These are phyloP conservation scores for Cheilosia soror DNA, from an alignment of 2,888 invertebrate genomes.

Conservation along the genomic window DNA sequence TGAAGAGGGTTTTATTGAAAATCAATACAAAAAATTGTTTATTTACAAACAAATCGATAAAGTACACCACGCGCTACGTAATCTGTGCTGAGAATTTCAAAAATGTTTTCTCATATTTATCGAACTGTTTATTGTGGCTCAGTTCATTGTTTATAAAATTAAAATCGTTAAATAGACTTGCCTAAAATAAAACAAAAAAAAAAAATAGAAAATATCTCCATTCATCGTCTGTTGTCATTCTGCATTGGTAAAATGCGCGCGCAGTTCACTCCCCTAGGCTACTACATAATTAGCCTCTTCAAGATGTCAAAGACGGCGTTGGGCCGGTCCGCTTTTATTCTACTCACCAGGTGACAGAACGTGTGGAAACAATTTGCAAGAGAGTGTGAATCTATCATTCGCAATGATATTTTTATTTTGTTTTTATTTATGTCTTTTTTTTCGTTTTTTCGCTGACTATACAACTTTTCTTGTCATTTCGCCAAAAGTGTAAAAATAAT, in stretches of 20 bases:
- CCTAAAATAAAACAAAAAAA: conserved; percentile 32
- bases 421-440: conserved; percentile 17
- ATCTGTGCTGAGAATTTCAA: background rate
- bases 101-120: background rate
- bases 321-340: conserved; percentile 15
- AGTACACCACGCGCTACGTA: background rate
- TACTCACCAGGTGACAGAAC: conserved; percentile 50
- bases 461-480: conserved; percentile 55
- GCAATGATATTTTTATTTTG: conserved; percentile 9
- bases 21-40: conserved; percentile 32
- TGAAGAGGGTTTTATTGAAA: conserved; percentile 27
- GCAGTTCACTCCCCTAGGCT: conserved; percentile 25
- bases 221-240: conserved; percentile 21
- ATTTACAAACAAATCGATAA: conserved; percentile 42
- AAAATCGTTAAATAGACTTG: background rate
- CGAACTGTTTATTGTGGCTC: background rate
- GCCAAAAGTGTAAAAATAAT: conserved; percentile 70
- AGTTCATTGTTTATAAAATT: background rate
- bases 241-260: conserved; percentile 21
- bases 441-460: background rate
- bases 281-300: conserved; percentile 25
- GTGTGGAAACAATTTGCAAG: conserved; percentile 45
- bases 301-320: background rate
- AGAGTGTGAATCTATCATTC: conserved; percentile 12
- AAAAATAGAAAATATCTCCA: background rate